Base-by-base conservation (phyloP, 1,140 invertebrate species). In the Solenopsis invicta region DNA sequence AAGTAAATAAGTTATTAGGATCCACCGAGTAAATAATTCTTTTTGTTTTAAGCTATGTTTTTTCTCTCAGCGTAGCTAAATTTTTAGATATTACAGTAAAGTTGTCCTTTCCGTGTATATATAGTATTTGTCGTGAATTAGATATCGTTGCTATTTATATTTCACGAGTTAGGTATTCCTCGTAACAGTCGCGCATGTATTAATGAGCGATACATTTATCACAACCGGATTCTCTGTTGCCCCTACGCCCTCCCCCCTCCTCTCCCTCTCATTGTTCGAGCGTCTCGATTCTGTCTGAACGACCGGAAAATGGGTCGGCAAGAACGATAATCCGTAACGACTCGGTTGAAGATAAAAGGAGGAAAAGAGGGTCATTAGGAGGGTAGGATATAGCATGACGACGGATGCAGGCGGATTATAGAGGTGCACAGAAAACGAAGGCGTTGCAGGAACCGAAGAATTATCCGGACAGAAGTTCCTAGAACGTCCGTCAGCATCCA, bases 281-380 rank as follows among this genome's bases (percentile, higher is more conserved):
- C 64, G 48, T 71, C 77, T 54, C 45, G 77, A 78, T 78, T 78
- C 29, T 66, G 61, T 34, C 61, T 41, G 45, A 71, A 81, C 64
- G 64, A 76, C 67, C 81, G 81, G 81, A 76, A 72, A 75, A 76
- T 84, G 16, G 81, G 69, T 72, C 81, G 69, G 67, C 54, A 41
- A 75, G 54, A 72, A 75, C 54, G 81, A 84, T 75, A 84, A 61
- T 84, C 56, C 81, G 77, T 81, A 81, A 81, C 77, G 77, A 84
- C 71, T 62, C 34, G 61, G 48, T 50, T n/a, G 48, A 78, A 78
- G 59, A 85, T 64, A 85, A 85, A 85, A 77, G 74, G 34, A 85
- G 34, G 61, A 85, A 52, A 78, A 37, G 34, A 77, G 48, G 61
- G 34, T 66, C 29, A 77, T 76, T 64, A 77, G 29, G 48, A 62